phyloP scores from a whole-genome alignment of 2,797 vertebrate species.

The Merluccius polli region DNA sequence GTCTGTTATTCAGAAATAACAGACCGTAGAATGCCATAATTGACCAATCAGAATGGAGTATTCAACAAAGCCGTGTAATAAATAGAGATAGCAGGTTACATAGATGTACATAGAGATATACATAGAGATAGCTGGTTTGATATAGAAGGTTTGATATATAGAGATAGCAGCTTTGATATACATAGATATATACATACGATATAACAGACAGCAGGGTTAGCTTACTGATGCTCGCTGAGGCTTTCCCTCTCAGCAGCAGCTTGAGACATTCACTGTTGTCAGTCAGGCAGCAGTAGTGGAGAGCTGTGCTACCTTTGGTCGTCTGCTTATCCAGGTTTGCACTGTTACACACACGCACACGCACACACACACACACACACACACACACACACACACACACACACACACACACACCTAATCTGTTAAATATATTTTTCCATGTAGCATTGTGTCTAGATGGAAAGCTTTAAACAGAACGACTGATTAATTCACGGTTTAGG shows the following conservation, averaged over 20 bases:
- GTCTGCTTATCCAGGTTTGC: conserved; percentile 91
- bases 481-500: background rate
- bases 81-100: background rate
- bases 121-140: background rate
- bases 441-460: background rate
- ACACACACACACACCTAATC: background rate
- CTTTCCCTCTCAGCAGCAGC: conserved; percentile 89
- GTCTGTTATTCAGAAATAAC: too few species aligned
- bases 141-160: too few species aligned
- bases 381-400: background rate
- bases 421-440: background rate
- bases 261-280: conserved; percentile 96
- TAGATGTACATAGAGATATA: background rate
- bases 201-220: background rate
- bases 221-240: conserved; percentile 87
- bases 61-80: too few species aligned
- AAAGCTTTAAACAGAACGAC: background rate
- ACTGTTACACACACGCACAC: conserved; percentile 56
- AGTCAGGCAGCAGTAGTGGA: conserved; percentile 94
- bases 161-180: background rate
- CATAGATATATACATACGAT: background rate
- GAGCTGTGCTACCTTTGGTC: conserved; percentile 83
- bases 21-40: too few species aligned
- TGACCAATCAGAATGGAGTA: too few species aligned
- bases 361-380: conserved; percentile 1